Evolutionary conservation across 2,113 vertebrate species (phyloP), one percentile per base, ranked within the genome.

Genomic region (Grammatotria lemairii): DNA sequence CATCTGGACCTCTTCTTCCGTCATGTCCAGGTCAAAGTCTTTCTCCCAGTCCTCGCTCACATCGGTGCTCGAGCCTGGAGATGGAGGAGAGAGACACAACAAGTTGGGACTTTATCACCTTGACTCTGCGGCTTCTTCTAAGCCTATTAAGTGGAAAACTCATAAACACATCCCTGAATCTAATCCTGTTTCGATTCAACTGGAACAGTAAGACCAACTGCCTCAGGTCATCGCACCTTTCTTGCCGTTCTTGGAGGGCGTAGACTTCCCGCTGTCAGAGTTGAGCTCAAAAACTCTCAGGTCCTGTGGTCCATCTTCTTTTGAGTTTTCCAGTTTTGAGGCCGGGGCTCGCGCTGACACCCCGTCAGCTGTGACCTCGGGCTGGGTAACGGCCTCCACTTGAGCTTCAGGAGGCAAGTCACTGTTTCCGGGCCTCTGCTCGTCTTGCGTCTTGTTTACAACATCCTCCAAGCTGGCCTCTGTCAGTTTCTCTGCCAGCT

Each of bases 21-120:
- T 99, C 99, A 99, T 99, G 95, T 99, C 99, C 96, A 99, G 93
- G 89, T 99, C 98, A 85, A 99, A 99, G 90, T 99, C 99, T 93
- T 99, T 99, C 55, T 99, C 99, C 99, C 99, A 99, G 95, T 99
- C 99, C 92, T 99, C 99, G 2, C 99, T 99, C 91, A 99, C 97
- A 4, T 99, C 99, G 0, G 98, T 99, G 94, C 98, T 99, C 26
- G 99, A 99, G 80, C 98, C 99, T 99, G 88, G 9, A 88, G 75
- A 55, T 23, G 3, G 10, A 28, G 33, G 60, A 68, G 63, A 21
- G 63, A 68, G 1, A 82, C 26, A 17, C 11, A 10, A 73, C 10
- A n/a, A 40, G 10, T 16, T 49, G 5, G 13, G 83, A 23, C 13
- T 81, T 42, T 38, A 26, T 63, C 21, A 85, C 45, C 55, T 78